Conservation (phyloP, 2,113 vertebrate species). For the Scalopus aquaticus region DNA sequence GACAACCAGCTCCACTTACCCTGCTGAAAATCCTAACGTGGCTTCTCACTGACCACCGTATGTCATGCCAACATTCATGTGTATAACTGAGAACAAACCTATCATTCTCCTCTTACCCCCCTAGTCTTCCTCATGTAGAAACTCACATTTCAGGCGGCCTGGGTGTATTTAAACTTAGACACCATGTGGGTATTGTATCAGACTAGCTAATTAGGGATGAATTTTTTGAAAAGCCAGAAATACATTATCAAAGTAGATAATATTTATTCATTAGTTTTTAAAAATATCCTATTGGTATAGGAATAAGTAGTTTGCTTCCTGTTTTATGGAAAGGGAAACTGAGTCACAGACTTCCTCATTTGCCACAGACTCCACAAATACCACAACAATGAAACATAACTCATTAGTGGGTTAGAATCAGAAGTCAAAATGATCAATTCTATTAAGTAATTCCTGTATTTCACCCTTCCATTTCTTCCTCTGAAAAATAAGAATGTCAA, state of each 20-base stretch:
- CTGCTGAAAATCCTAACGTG: neutral
- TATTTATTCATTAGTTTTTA: slow-evolving; percentile 19
- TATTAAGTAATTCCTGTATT: neutral
- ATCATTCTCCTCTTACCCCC: neutral
- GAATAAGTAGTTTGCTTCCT: neutral
- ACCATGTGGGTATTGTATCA: neutral
- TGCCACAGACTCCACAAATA: neutral
- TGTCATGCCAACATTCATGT: neutral
- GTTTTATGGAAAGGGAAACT: neutral
- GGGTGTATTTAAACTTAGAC: neutral
- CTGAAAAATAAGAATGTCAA: slow-evolving; percentile 40
- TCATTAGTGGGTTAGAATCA: neutral
- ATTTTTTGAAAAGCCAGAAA: slow-evolving; percentile 14
- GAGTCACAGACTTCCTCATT: neutral
- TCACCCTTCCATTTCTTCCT: neutral
- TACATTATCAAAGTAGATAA: slow-evolving; percentile 8
- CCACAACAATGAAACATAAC: neutral
- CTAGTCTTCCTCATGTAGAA: neutral
- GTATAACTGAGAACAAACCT: neutral
- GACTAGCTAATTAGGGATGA: neutral
- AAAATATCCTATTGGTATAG: neutral
- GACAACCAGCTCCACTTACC: neutral
- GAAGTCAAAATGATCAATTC: slow-evolving; percentile 29
- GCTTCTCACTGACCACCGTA: neutral
- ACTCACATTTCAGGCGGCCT: neutral